Evolutionary conservation across 2,797 vertebrate species (phyloP), one percentile per base, ranked within the genome.

Genomic region (Enteromius afrohamiltoni): DNA sequence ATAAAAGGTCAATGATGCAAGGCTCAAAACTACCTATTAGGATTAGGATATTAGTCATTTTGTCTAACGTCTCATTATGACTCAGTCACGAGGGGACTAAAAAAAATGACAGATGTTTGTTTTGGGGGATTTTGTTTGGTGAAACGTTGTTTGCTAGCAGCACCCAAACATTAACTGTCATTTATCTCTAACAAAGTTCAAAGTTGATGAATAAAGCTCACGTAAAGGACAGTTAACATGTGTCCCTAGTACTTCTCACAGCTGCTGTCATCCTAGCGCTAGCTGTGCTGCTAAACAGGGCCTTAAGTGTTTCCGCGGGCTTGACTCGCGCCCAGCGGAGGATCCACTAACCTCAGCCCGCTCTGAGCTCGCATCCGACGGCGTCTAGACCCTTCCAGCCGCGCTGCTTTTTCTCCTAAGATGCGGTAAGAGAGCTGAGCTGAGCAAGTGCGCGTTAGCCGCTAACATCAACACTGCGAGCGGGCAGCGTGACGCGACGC

Each of bases 221-320:
- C 17, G 73, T 8, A 55, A 29, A 14, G 10, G 37, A 49, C 13
- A 37, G 23, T 17, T 17, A 4, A 8, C 31, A 29, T 21, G 60
- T 65, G 42, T 13, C 26, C 70, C 17, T 16, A 55, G 17, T 17
- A 37, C 2, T n/a, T 23, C 21, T 62, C 40, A 2, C 47, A 40
- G 64, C 74, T 58, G 55, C 55, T 70, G 65, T 77, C 34, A 58
- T 26, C 14, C 11, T 45, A 45, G 42, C 19, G 82, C 74, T 70
- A 70, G 82, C 82, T 8, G 11, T 9, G 74, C 13, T 69, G 82
- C 73, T 77, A 83, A 53, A 68, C 2, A 29, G 55, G 79, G 79
- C 70, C 70, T 75, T 40, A 6, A n/a, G 73, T 69, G 4, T 37
- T 79, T 34, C 21, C 3, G 37, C 0, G 31, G 7, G 34, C 47